Percentiles rank a stretch among this genome's conserved stretches.
phyloP scores from a whole-genome alignment of 2,113 vertebrate genomes.

The Pipra filicauda region DNA sequence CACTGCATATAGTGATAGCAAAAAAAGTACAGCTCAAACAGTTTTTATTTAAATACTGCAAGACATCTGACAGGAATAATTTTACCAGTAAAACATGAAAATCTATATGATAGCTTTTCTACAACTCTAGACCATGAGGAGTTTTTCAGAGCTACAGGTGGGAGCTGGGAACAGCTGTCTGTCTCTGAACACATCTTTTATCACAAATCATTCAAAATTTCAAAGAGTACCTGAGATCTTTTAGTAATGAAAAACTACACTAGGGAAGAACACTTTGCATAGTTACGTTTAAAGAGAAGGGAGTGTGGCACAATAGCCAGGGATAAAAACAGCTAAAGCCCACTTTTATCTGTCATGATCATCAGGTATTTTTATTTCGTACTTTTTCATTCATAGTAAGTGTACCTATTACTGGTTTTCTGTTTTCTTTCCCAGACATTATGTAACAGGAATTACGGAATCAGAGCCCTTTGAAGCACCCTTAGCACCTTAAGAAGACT shows the following conservation, averaged over 20 bases:
- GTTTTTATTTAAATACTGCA: not conserved
- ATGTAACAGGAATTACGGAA: not conserved
- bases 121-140: not conserved
- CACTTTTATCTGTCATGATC: not conserved
- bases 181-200: not conserved
- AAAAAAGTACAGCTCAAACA: not conserved
- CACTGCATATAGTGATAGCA: not conserved
- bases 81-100: not conserved
- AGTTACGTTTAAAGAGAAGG: not conserved
- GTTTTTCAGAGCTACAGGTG: slow-evolving; percentile 6
- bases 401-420: not conserved
- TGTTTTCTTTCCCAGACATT: not conserved
- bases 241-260: not conserved
- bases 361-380: not conserved
- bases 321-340: not conserved
- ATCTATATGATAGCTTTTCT: not conserved
- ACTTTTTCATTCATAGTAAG: not conserved
- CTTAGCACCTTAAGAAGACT: not conserved
- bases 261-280: not conserved
- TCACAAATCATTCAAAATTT: not conserved
- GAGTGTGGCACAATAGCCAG: not conserved
- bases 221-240: not conserved
- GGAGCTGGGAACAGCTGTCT: not conserved
- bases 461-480: not conserved
- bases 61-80: not conserved